phyloP scores from a whole-genome alignment of 2,888 invertebrate genomes.

The Dasypogon diadema region DNA sequence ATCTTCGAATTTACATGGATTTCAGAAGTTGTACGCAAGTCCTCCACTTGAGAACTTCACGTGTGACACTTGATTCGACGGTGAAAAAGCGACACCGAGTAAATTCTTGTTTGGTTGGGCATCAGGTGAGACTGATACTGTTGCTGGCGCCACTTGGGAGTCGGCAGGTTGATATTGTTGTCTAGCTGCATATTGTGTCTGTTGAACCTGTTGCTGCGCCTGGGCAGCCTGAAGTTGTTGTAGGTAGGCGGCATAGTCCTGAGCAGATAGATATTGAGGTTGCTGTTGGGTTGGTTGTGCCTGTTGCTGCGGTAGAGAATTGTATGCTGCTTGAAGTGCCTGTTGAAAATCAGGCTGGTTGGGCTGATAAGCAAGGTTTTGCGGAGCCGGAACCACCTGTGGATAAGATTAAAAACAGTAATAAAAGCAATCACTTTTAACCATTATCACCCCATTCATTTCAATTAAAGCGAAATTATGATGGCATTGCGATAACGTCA shows the following conservation, averaged over 20 bases:
- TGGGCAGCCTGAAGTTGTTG: constrained; percentile 53
- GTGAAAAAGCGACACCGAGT: constrained; percentile 60
- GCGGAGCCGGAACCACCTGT: constrained; percentile 37
- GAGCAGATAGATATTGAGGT: constrained; percentile 60
- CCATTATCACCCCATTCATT: constrained; percentile 9
- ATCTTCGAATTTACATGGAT: not conserved
- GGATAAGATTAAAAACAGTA: not conserved
- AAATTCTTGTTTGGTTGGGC: constrained; percentile 54
- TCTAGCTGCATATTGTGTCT: constrained; percentile 56
- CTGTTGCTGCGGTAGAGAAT: constrained; percentile 50
- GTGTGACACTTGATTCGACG: constrained; percentile 65
- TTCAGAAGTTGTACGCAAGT: constrained; percentile 52
- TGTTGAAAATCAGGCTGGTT: constrained; percentile 57
- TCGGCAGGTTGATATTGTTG: constrained; percentile 57
- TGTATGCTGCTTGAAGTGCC: not conserved
- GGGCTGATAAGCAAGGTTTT: constrained; percentile 30
- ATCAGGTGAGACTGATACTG: constrained; percentile 1
- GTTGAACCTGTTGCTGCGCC: constrained; percentile 53
- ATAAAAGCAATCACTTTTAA: not conserved
- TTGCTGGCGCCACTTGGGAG: constrained; percentile 52
- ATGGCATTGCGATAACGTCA: not conserved
- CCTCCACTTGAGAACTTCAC: constrained; percentile 64
- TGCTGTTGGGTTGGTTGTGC: constrained; percentile 56
- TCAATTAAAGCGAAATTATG: constrained; percentile 11
- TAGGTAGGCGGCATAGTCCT: constrained; percentile 56